Percentiles rank a stretch among this genome's conserved stretches.
phyloP scores from a whole-genome alignment of 2,888 invertebrate genomes.

The Folsomia manolachei region DNA sequence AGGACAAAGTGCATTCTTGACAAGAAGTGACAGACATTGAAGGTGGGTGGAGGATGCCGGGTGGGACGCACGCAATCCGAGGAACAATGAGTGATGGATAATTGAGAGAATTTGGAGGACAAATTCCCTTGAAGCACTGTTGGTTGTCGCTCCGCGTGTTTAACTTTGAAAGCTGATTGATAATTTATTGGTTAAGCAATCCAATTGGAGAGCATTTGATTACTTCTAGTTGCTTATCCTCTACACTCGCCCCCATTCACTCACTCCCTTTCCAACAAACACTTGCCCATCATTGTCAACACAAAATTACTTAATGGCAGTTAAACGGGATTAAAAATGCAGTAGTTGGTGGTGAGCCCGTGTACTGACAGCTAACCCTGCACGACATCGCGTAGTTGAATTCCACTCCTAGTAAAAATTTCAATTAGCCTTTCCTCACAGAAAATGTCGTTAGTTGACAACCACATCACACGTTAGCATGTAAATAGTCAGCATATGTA shows the following conservation, averaged over 20 bases:
- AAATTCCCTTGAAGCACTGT: neutral
- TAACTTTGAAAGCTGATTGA: neutral
- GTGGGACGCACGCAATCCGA: neutral
- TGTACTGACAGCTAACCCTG: neutral
- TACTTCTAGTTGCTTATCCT: no score
- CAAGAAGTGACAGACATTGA: neutral
- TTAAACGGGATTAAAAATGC: constrained; percentile 4
- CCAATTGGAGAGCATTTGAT: constrained; percentile 1
- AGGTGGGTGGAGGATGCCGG: no score
- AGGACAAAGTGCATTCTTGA: constrained; percentile 15
- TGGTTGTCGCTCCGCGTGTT: neutral
- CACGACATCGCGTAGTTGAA: neutral
- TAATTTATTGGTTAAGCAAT: neutral
- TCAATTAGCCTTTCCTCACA: neutral
- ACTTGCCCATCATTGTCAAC: constrained; percentile 4
- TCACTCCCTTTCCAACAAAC: neutral
- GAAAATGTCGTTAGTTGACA: neutral
- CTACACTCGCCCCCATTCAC: neutral
- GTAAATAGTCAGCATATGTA: no score
- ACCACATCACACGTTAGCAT: neutral
- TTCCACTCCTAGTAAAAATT: neutral
- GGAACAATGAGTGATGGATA: neutral
- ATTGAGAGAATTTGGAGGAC: neutral
- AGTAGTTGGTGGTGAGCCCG: neutral
- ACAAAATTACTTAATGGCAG: constrained; percentile 8